Percentiles rank a stretch among this genome's conserved stretches.
These are phyloP conservation scores for Ditula angustiorana DNA, from an alignment of 2,888 invertebrate species.

Conservation along the genomic window DNA sequence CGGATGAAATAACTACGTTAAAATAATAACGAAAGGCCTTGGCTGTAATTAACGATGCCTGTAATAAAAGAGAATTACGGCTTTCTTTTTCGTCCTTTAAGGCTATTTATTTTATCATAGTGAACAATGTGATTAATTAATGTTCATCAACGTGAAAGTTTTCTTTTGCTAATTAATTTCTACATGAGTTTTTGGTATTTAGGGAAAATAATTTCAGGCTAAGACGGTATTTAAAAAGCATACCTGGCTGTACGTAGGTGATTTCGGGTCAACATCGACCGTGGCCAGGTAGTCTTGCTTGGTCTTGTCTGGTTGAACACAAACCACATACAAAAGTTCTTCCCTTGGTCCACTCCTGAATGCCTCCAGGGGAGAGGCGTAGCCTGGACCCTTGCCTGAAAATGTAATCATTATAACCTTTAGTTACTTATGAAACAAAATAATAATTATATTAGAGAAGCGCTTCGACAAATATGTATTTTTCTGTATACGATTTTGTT, in stretches of 20 bases:
- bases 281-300: constrained; percentile 96
- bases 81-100: constrained; percentile 18
- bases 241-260: constrained; percentile 94
- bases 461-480: no score
- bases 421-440: no score
- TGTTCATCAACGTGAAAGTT: constrained; percentile 1
- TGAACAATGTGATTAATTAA: constrained; percentile 29
- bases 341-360: constrained; percentile 93
- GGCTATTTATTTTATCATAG: constrained; percentile 23
- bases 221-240: neutral
- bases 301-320: constrained; percentile 90
- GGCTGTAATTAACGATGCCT: constrained; percentile 24
- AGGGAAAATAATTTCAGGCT: neutral
- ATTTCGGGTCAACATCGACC: constrained; percentile 95
- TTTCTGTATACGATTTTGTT: no score
- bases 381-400: constrained; percentile 88
- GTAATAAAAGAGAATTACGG: constrained; percentile 28
- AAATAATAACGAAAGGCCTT: constrained; percentile 24
- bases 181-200: neutral
- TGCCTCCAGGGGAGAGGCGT: constrained; percentile 92
- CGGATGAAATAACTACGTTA: constrained; percentile 18
- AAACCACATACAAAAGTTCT: constrained; percentile 94
- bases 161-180: neutral
- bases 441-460: no score
- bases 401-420: neutral